Conservation (phyloP, 2,888 invertebrate species). For the Tineola bisselliella region DNA sequence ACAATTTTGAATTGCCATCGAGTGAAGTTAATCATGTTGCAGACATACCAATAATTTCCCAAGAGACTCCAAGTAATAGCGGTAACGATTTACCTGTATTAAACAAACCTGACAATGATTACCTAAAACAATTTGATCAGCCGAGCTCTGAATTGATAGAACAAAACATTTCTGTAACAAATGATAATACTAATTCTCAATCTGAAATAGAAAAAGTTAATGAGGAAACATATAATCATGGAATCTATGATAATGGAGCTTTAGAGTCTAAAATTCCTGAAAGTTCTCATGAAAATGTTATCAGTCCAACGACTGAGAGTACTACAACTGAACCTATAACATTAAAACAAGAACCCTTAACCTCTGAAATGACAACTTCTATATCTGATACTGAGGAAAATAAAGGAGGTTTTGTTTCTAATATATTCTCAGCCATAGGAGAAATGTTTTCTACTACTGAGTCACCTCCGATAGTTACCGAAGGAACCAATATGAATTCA, state of each 20-base stretch:
- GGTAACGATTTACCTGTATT: slow-evolving; percentile 19
- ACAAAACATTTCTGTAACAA: slow-evolving; percentile 26
- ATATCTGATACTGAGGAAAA: slow-evolving; percentile 20
- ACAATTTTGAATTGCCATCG: not conserved
- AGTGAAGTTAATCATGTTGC: slow-evolving; percentile 9
- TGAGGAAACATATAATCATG: not conserved
- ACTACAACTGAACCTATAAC: slow-evolving; percentile 12
- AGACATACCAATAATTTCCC: slow-evolving; percentile 18
- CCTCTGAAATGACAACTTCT: slow-evolving; percentile 13
- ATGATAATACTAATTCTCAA: not conserved
- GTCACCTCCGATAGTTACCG: not conserved
- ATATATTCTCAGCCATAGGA: slow-evolving; percentile 41
- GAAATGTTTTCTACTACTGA: slow-evolving; percentile 36
- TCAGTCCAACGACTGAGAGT: slow-evolving; percentile 17
- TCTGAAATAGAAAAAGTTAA: not conserved
- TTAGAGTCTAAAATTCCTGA: not conserved
- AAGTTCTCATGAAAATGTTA: not conserved
- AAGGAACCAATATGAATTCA: not conserved
- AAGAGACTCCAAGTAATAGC: slow-evolving; percentile 21
- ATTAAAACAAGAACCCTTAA: slow-evolving; percentile 1
- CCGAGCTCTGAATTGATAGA: slow-evolving; percentile 23
- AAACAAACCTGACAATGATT: slow-evolving; percentile 29
- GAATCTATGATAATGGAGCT: slow-evolving; percentile 17
- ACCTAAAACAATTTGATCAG: slow-evolving; percentile 18
- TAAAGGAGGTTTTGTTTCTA: slow-evolving; percentile 36